Conservation (phyloP, 2,113 vertebrate species). For the Arenaria interpres region DNA sequence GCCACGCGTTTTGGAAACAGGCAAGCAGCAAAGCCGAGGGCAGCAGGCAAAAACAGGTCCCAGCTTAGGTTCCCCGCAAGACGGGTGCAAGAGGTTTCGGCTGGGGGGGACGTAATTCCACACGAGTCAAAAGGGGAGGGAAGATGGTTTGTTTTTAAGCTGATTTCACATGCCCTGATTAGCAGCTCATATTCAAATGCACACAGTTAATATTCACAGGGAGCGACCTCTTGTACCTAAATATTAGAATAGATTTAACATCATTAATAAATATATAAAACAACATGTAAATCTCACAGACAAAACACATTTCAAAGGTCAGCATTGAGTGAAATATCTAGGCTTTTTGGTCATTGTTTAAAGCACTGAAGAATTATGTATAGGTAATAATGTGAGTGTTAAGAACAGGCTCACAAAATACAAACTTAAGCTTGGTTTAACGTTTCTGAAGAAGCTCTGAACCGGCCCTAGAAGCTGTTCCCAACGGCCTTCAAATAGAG, state of each 20-base stretch:
- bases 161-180: slow-evolving; percentile 13
- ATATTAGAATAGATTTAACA: slow-evolving; percentile 1
- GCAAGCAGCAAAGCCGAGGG: slow-evolving; percentile 27
- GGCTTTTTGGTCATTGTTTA: not conserved
- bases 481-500: not conserved
- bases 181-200: slow-evolving; percentile 1
- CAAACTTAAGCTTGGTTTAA: not conserved
- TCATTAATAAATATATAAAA: slow-evolving; percentile 64
- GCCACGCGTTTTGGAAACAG: not conserved
- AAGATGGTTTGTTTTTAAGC: not conserved
- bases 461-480: not conserved
- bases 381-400: not conserved
- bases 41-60: slow-evolving; percentile 8
- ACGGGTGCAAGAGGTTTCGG: not conserved
- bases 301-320: slow-evolving; percentile 7
- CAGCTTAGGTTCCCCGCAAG: not conserved
- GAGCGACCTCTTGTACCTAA: not conserved
- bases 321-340: not conserved
- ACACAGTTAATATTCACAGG: slow-evolving; percentile 11
- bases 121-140: not conserved
- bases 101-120: not conserved
- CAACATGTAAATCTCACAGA: slow-evolving; percentile 35
- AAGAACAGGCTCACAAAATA: slow-evolving; percentile 7
- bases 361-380: slow-evolving; percentile 1
- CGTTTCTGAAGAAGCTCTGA: not conserved